These are phyloP conservation scores for Crenichthys baileyi DNA, from an alignment of 2,797 vertebrate species.

Conservation along the genomic window DNA sequence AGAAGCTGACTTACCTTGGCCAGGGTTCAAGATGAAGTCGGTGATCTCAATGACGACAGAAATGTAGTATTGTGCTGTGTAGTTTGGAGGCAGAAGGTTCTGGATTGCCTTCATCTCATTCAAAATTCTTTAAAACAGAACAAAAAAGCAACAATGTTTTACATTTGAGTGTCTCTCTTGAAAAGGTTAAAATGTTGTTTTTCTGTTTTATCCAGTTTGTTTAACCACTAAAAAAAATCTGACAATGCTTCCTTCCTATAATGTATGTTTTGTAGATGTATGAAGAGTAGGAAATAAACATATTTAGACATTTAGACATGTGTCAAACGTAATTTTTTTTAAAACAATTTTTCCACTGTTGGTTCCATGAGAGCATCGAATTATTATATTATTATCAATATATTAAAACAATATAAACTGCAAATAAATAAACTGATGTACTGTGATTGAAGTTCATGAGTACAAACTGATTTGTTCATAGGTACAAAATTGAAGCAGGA, in stretches of 20 bases:
- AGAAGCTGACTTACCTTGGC: conserved; percentile 71
- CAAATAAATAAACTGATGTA: not conserved
- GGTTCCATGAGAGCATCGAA: no score
- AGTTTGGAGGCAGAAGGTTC: conserved; percentile 66
- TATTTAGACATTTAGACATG: no score
- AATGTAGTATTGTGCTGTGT: conserved; percentile 60
- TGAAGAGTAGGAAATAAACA: no score
- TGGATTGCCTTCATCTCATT: conserved; percentile 65
- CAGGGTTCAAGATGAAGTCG: conserved; percentile 59
- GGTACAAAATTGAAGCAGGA: not conserved
- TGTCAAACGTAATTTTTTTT: not conserved
- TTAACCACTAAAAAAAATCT: not conserved
- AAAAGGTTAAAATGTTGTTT: conserved; percentile 20
- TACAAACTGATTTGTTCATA: not conserved
- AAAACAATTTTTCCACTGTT: no score
- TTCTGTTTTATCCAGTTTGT: not conserved
- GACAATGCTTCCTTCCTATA: not conserved
- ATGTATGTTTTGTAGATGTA: not conserved
- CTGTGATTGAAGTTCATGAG: not conserved
- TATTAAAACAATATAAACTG: no score
- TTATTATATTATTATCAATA: no score
- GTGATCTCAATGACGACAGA: conserved; percentile 65
- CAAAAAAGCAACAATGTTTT: conserved; percentile 21
- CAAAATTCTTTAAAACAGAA: conserved; percentile 72
- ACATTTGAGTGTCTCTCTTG: not conserved